Base-by-base conservation (phyloP, 2,888 invertebrate species). In the Lycocerus yunnanus region DNA sequence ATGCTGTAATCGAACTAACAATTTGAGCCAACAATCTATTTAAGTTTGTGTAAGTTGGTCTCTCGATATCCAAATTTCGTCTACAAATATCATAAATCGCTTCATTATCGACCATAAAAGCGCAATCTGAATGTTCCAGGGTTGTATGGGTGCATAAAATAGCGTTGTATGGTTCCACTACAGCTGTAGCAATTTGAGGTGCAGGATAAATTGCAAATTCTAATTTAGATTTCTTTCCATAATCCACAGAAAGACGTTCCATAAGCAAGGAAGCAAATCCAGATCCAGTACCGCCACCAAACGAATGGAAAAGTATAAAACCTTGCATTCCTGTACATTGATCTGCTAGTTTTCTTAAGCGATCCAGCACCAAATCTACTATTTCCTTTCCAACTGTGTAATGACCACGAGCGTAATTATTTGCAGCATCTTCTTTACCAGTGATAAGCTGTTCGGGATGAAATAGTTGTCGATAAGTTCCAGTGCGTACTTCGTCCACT, bases 381-480 rank as follows among this genome's bases (percentile, higher is more conserved):
- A 91, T 89, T 80, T 91, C 82, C 91, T 91, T 21, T 91, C 91
- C n/a, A 85, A 85, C 71, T 85, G 85, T 5, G 85, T 86, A 58
- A 85, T 85, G 3, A 84, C 58, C n/a, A 80, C 61, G 61, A 0
- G 61, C 61, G 9, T 63, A 63, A 18, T 63, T 63, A 11, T 63
- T 63, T n/a, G 61, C 61, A 3, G 61, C 61, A 13, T 63, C 61
- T 63, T 63, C 61, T 63, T 63, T 63, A 95, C 94, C 0, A 95
- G 95, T 63, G 1, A 63, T 63, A 0, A 63, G 11, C 13, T 63
- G 61, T 20, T 63, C 61, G 8, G 61, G 61, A 84, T 94, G 94
- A 86, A 93, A 94, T 16, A 94, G 88, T 81, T 91, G 90, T 0
- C 91, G 89, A 84, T 93, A 94, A 59, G 90, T 90, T 11, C 93